phyloP scores from a whole-genome alignment of 2,113 vertebrate species.

The Camelus dromedarius region DNA sequence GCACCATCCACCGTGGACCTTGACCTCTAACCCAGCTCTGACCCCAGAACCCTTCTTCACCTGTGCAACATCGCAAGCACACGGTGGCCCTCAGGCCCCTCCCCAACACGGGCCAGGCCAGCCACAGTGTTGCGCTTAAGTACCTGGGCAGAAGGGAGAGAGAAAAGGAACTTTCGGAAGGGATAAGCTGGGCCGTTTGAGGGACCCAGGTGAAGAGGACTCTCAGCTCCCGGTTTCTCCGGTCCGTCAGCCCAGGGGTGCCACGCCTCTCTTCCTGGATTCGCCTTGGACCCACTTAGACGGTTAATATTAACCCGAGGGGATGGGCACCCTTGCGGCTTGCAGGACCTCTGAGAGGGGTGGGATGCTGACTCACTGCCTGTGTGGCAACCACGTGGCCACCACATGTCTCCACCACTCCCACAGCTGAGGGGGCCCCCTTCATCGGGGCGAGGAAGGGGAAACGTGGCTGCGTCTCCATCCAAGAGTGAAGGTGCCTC shows the following conservation, averaged over 20 bases:
- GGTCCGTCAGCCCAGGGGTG: neutral
- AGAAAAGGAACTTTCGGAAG: neutral
- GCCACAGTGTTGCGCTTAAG: neutral
- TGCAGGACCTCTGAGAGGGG: neutral
- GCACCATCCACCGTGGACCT: neutral
- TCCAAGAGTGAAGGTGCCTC: neutral
- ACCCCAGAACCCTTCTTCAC: neutral
- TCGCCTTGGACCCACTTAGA: neutral
- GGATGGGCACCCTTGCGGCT: neutral
- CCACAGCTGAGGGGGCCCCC: neutral
- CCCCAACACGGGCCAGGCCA: rapidly evolving
- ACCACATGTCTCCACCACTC: neutral
- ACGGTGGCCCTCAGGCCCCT: neutral
- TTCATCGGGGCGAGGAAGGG: too few relatives aligned
- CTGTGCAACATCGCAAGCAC: neutral
- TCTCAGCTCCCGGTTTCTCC: neutral
- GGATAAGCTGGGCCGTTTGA: neutral
- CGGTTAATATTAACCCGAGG: conserved; percentile 40
- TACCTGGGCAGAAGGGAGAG: neutral
- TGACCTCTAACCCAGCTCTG: neutral
- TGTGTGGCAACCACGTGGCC: neutral
- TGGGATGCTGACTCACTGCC: conserved; percentile 65
- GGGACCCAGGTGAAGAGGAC: neutral
- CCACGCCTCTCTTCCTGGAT: neutral
- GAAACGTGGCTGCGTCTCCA: neutral